Evolutionary conservation across 2,113 vertebrate genomes (phyloP).

Genomic region (Cephalophus harveyi): DNA sequence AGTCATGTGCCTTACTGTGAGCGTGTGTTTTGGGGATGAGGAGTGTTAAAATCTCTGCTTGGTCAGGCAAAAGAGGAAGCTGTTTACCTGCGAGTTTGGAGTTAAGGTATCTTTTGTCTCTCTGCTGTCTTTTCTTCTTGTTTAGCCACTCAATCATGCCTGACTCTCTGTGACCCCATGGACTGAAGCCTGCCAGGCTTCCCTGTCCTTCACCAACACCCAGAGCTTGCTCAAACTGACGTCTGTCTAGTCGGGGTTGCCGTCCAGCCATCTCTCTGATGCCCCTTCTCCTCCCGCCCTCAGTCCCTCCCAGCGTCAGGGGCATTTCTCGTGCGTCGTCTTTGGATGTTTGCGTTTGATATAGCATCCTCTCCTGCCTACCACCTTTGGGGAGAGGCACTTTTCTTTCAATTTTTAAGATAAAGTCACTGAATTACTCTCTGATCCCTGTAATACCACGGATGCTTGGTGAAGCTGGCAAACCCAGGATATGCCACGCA

Average conservation of each 20-base stretch:
- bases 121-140: not conserved
- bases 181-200: not conserved
- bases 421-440: not conserved
- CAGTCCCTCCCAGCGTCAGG: not conserved
- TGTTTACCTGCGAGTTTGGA: not conserved
- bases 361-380: slow-evolving; percentile 53
- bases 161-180: not conserved
- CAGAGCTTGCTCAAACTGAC: not conserved
- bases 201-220: not conserved
- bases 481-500: not conserved
- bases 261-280: not conserved
- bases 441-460: rapidly evolving
- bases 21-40: not conserved
- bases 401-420: not conserved
- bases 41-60: not conserved
- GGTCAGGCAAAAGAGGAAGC: not conserved
- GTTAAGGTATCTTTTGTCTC: not conserved
- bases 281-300: not conserved
- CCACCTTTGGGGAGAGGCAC: rapidly evolving
- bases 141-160: not conserved
- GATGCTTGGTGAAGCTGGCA: not conserved
- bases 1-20: not conserved
- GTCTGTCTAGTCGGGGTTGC: not conserved
- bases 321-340: not conserved
- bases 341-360: not conserved